Base-by-base conservation (phyloP, 2,113 vertebrate species). In the Merops nubicus region DNA sequence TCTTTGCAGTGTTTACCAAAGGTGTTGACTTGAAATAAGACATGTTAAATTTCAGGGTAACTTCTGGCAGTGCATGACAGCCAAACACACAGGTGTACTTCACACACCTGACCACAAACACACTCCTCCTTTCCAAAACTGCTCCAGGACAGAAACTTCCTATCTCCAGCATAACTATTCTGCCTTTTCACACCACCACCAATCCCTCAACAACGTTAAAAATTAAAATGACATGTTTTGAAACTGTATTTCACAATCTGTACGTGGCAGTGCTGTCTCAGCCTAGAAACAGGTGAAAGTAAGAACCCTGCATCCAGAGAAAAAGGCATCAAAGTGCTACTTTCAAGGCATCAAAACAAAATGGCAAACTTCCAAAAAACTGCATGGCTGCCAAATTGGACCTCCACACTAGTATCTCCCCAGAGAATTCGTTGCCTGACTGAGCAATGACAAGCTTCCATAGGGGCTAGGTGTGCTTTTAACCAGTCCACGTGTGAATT, bases 231-330 rank as follows among this genome's bases (percentile, higher is more conserved):
- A 29, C 26, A 59, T 11, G 5, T 51, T 74, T 7, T 29, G 28
- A 80, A 84, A 56, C 7, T 5, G 36, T 17, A 31, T 47, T 89
- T 84, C 34, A 56, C 80, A 57, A 40, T 43, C 57, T 22, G 42
- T 5, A 45, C 9, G 2, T 3, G n/a, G 26, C 11, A 18, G 22
- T 6, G 42, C 25, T 56, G 17, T 12, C 42, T 21, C 7, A 73
- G 48, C 15, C 43, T 38, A 23, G n/a, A 6, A 43, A n/a, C 9
- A 23, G 54, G n/a, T 26, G 28, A 88, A 65, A 20, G 23, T 26
- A 0, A 68, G 23, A 74, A 59, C 11, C 10, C 3, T 5, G 40
- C 2, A 6, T 0, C 15, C 0, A 2, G 43, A 45, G 36, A 34
- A 53, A 65, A 75, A 59, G 33, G 26, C 43, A 34, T 6, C 33